Base-by-base conservation (phyloP, 1,140 invertebrate species). In the Ectropis grisescens region DNA sequence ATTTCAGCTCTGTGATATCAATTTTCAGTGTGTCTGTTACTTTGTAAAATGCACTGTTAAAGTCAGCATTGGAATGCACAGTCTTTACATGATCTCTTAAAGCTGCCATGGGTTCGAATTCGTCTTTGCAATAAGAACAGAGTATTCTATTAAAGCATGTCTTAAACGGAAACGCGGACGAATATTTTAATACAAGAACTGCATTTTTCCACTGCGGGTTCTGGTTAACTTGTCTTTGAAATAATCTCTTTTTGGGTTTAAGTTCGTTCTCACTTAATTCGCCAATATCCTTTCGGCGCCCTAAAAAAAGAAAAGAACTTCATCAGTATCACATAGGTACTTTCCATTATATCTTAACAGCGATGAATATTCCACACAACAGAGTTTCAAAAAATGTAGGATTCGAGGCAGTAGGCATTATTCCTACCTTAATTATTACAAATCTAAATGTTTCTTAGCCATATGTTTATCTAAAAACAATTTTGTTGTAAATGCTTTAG, bases 251-350 rank as follows among this genome's bases (percentile, higher is more conserved):
- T 72, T 74, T 80, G 55, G 62, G 58, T 64, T 62, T 76, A 53
- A 36, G 61, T 58, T 69, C 59, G 66, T 65, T 74, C 36, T 70
- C 55, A 47, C 46, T 66, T 48, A 60, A 39, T 51, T 51, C 68
- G 48, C 64, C 55, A 49, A 58, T 57, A 56, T 72, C 56, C 60
- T 49, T 70, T 61, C 39, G 65, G 38, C 58, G 40, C 54, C 75
- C 75, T 80, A 80, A 78, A 80, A n/a, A 78, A 76, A 76, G 61
- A 66, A 72, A 80, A 80, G 53, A 65, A 58, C 49, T 58, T 56
- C 42, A 58, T 76, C 56, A 79, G 61, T 75, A 79, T 67, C 64
- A 60, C 41, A 48, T 55, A n/a, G n/a, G n/a, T n/a, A n/a, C n/a
- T 61, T 50, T 36, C 10, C 10, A 16, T n/a, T n/a, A n/a, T n/a